Percentiles rank a stretch among this genome's conserved stretches.
Evolutionary conservation across 1,140 invertebrate species (phyloP).

Genomic region (Ditylenchus dipsaci): DNA sequence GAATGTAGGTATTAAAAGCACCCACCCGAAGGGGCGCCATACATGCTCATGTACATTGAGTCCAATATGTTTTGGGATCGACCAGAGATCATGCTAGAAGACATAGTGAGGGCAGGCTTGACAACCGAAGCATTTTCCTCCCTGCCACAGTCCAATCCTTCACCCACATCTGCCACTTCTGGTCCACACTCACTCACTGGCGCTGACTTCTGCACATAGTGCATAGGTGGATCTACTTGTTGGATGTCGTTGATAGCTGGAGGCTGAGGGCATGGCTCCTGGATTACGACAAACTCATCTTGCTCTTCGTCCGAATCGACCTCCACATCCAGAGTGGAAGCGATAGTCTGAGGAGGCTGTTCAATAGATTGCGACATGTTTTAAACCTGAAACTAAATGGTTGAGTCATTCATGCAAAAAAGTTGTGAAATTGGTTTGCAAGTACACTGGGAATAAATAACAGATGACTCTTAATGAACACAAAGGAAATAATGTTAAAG

Average conservation of each 20-base stretch:
- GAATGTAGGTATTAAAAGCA: too few species aligned
- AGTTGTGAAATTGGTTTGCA: too few species aligned
- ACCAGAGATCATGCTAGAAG: neutral
- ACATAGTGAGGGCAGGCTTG: neutral
- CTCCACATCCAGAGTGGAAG: too few species aligned
- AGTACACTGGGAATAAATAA: too few species aligned
- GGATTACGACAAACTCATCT: slow-evolving; percentile 6
- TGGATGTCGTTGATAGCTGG: neutral
- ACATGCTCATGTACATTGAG: neutral
- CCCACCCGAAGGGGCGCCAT: neutral
- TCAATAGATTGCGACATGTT: too few species aligned
- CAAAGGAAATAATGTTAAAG: too few species aligned
- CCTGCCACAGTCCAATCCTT: neutral
- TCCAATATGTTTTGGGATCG: neutral
- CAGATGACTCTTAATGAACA: too few species aligned
- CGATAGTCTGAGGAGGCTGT: too few species aligned
- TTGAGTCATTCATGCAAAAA: too few species aligned
- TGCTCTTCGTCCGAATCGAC: neutral
- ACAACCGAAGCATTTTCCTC: neutral
- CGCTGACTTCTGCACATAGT: neutral
- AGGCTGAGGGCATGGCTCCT: neutral
- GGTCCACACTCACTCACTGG: slow-evolving; percentile 1
- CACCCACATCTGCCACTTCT: slow-evolving; percentile 2
- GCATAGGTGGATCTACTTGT: neutral
- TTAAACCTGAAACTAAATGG: too few species aligned